Conservation (phyloP, 2,797 vertebrate genomes). For the Furcifer pardalis region DNA sequence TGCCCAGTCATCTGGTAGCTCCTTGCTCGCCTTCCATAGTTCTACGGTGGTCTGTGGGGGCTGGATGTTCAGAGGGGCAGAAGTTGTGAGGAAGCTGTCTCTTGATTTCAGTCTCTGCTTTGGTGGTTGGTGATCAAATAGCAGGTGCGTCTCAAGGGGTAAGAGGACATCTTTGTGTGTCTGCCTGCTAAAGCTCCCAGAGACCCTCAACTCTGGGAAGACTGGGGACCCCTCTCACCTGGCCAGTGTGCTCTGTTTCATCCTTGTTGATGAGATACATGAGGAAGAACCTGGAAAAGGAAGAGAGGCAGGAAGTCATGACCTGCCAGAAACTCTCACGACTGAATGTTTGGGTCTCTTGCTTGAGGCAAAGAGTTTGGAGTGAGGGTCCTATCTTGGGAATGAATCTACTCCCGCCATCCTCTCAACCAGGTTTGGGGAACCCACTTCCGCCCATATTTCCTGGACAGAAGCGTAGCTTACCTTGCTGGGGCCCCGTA, state of each 20-base stretch:
- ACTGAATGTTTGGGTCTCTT: background rate
- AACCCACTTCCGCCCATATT: no score
- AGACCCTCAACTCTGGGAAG: no score
- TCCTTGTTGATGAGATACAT: conserved; percentile 98
- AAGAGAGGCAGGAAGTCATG: background rate
- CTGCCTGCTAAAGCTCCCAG: background rate
- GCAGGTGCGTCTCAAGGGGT: no score
- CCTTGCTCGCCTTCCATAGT: no score
- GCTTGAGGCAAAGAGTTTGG: background rate
- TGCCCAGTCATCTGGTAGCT: no score
- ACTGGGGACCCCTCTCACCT: conserved; percentile 75
- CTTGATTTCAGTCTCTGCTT: no score
- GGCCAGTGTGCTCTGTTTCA: conserved; percentile 93
- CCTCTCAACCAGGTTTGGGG: background rate
- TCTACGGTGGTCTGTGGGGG: no score
- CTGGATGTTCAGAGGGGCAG: no score
- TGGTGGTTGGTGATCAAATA: no score
- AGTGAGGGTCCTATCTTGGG: background rate
- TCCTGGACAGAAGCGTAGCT: no score
- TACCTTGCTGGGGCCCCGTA: no score
- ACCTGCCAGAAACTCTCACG: background rate
- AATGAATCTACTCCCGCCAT: background rate
- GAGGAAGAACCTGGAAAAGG: conserved; percentile 87
- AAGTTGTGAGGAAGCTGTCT: no score
- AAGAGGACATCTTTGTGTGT: background rate